Percentiles rank a stretch among this genome's conserved stretches.
Evolutionary conservation across 2,888 invertebrate genomes (phyloP).

Genomic region (Hetaerina titia): DNA sequence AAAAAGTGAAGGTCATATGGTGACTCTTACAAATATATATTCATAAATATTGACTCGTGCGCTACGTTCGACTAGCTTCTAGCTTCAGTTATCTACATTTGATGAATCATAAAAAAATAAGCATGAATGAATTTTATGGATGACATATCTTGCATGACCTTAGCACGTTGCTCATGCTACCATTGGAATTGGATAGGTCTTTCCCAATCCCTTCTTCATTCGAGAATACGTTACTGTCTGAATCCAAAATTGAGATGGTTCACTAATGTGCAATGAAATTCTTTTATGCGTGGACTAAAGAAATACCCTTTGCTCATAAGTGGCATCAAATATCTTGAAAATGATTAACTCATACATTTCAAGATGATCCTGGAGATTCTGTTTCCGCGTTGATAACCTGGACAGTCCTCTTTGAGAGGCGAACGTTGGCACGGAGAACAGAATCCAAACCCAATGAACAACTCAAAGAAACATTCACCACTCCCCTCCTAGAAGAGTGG

Average conservation of each 20-base stretch:
- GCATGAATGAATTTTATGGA: not conserved
- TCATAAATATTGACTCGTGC: not conserved
- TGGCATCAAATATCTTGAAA: too few species aligned
- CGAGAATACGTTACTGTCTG: not conserved
- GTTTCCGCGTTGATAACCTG: too few species aligned
- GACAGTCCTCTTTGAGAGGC: too few species aligned
- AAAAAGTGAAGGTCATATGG: not conserved
- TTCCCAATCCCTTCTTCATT: not conserved
- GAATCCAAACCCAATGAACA: too few species aligned
- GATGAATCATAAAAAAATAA: not conserved
- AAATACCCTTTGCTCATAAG: too few species aligned
- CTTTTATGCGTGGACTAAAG: too few species aligned
- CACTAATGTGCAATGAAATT: too few species aligned
- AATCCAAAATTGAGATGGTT: not conserved
- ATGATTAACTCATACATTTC: too few species aligned
- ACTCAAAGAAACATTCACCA: too few species aligned
- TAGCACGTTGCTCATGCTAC: not conserved
- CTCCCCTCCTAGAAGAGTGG: too few species aligned
- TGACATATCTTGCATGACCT: not conserved
- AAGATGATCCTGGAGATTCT: too few species aligned
- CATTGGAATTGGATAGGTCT: not conserved
- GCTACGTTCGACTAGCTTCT: not conserved
- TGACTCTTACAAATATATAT: not conserved
- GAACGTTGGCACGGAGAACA: too few species aligned
- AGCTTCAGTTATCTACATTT: not conserved